A percentile compares a stretch with the other conserved stretches of the same genome.
phyloP scores from a whole-genome alignment of 2,113 vertebrate species.

The Zapornia atra region DNA sequence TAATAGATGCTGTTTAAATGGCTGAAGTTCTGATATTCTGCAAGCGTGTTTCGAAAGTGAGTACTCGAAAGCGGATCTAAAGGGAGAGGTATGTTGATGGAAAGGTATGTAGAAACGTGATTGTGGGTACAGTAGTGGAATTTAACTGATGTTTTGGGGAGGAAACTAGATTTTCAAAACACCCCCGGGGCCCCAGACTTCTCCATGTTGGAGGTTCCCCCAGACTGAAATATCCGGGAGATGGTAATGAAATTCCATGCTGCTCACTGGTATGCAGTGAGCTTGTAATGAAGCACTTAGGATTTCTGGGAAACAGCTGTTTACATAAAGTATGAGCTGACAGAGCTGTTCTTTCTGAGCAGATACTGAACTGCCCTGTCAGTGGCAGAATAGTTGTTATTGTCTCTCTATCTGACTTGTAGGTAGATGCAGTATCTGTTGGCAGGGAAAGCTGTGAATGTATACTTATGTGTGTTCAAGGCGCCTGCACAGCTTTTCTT shows the following conservation, averaged over 20 bases:
- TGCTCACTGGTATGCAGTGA: not conserved
- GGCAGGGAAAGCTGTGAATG: not conserved
- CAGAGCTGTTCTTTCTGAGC: not conserved
- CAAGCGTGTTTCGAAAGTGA: not conserved
- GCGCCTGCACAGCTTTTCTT: not conserved
- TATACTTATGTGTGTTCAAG: rapidly evolving
- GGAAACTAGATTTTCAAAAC: not conserved
- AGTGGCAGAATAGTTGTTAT: not conserved
- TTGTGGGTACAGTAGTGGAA: not conserved
- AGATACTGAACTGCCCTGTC: not conserved
- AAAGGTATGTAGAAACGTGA: not conserved
- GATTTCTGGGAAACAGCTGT: not conserved
- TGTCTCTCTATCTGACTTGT: not conserved
- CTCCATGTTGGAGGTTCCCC: not conserved
- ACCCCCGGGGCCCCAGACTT: not conserved
- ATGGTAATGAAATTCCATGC: not conserved
- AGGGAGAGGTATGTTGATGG: not conserved
- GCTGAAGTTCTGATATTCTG: not conserved
- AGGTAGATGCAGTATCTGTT: not conserved
- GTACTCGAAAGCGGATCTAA: not conserved
- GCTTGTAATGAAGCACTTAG: not conserved
- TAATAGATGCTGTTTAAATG: not conserved
- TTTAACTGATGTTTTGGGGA: not conserved
- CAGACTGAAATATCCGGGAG: not conserved
- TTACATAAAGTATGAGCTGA: not conserved